A percentile compares a stretch with the other conserved stretches of the same genome.
Conservation (phyloP, 1,140 invertebrate species). For the Papilio machaon region DNA sequence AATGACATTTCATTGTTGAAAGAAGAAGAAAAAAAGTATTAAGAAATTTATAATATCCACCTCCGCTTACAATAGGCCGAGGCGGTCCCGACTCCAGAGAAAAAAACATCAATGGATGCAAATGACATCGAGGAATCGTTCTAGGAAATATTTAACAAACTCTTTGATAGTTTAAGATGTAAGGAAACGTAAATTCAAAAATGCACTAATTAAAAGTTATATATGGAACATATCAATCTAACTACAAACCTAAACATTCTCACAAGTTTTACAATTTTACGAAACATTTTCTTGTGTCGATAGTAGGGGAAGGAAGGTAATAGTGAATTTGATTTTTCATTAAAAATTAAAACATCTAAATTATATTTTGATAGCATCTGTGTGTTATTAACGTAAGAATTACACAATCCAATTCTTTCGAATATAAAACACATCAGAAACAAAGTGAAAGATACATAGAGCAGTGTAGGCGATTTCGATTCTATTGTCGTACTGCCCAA, state of each 20-base stretch:
- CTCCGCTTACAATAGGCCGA: slow-evolving; percentile 57
- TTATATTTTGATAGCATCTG: too few species aligned
- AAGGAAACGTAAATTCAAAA: slow-evolving; percentile 47
- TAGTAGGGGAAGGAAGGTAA: too few species aligned
- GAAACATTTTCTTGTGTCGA: too few species aligned
- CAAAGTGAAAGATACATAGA: slow-evolving; percentile 26
- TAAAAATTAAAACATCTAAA: too few species aligned
- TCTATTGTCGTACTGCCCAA: slow-evolving; percentile 58
- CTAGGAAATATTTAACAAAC: slow-evolving; percentile 51
- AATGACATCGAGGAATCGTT: slow-evolving; percentile 50
- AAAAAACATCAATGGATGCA: slow-evolving; percentile 67
- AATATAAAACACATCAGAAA: slow-evolving; percentile 19
- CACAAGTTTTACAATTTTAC: too few species aligned
- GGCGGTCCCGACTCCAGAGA: slow-evolving; percentile 45
- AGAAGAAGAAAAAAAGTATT: slow-evolving; percentile 64
- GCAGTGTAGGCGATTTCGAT: slow-evolving; percentile 39
- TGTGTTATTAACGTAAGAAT: slow-evolving; percentile 31
- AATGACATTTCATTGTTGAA: slow-evolving; percentile 74
- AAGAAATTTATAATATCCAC: slow-evolving; percentile 67
- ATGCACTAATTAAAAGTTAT: too few species aligned
- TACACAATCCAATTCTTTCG: neutral
- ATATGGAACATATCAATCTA: too few species aligned
- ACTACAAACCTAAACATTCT: too few species aligned
- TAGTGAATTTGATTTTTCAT: too few species aligned
- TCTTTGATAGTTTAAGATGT: slow-evolving; percentile 34